These are phyloP conservation scores for Melopsittacus undulatus DNA, from an alignment of 2,797 vertebrate species.

Conservation along the genomic window DNA sequence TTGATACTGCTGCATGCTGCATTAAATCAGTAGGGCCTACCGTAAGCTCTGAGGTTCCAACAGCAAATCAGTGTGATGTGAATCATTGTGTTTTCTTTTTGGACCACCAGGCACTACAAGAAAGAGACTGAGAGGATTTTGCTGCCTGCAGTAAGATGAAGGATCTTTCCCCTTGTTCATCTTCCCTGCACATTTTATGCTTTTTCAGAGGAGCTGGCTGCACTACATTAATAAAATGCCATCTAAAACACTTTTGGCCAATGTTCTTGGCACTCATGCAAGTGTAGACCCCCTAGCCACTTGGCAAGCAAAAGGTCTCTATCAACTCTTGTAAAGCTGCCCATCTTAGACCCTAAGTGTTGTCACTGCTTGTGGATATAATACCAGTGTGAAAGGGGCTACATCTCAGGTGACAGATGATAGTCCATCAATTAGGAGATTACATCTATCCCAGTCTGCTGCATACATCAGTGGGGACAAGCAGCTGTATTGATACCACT, in stretches of 20 bases:
- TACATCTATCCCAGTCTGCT: background rate
- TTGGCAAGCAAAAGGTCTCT: background rate
- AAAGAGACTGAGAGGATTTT: constrained; percentile 10
- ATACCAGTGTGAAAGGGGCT: background rate
- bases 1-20: background rate
- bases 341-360: background rate
- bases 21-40: constrained; percentile 29
- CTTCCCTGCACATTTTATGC: background rate
- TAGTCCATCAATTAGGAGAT: background rate
- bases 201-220: background rate
- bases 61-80: background rate
- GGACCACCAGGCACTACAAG: background rate
- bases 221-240: background rate
- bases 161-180: constrained; percentile 13
- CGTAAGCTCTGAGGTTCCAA: background rate
- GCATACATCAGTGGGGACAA: background rate
- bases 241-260: background rate
- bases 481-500: background rate
- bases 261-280: background rate
- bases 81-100: constrained; percentile 29
- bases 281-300: background rate
- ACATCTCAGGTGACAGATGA: background rate
- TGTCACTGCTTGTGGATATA: background rate
- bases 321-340: background rate
- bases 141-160: background rate